phyloP scores from a whole-genome alignment of 2,113 vertebrate species.

The Varanus salvator region DNA sequence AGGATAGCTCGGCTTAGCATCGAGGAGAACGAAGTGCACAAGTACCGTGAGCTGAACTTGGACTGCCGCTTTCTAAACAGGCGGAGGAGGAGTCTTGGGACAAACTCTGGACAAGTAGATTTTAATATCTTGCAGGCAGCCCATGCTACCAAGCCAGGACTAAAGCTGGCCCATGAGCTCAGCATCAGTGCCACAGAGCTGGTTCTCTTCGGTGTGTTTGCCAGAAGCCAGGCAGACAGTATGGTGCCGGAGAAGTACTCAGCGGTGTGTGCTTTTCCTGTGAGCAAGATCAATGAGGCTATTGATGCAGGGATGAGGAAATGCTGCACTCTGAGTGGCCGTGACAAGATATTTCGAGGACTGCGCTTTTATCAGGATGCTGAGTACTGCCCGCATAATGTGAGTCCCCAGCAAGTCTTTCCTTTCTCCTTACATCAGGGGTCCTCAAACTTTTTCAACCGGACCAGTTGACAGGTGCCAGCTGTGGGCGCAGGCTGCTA shows the following conservation, averaged over 20 bases:
- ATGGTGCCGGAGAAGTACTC: conserved; percentile 73
- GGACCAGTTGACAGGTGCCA: no score
- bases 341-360: conserved; percentile 79
- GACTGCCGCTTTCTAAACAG: conserved; percentile 90
- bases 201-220: conserved; percentile 90
- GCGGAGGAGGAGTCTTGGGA: conserved; percentile 63
- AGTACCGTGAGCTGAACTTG: conserved; percentile 89
- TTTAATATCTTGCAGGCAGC: conserved; percentile 91
- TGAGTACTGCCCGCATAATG: conserved; percentile 89
- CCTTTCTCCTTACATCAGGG: neutral
- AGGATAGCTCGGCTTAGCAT: conserved; percentile 84
- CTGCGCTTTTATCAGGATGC: conserved; percentile 87
- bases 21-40: conserved; percentile 77
- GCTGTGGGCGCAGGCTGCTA: no score
- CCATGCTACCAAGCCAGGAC: conserved; percentile 81
- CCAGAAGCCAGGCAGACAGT: conserved; percentile 67
- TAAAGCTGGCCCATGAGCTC: conserved; percentile 84
- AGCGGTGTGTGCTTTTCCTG: conserved; percentile 90
- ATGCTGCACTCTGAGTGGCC: conserved; percentile 78
- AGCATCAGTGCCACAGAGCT: conserved; percentile 76
- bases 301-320: conserved; percentile 85
- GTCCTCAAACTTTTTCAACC: no score
- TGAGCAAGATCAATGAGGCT: conserved; percentile 80
- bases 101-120: conserved; percentile 65
- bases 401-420: conserved; percentile 70